phyloP scores from a whole-genome alignment of 2,797 vertebrate species.

The Eutrigla gurnardus region DNA sequence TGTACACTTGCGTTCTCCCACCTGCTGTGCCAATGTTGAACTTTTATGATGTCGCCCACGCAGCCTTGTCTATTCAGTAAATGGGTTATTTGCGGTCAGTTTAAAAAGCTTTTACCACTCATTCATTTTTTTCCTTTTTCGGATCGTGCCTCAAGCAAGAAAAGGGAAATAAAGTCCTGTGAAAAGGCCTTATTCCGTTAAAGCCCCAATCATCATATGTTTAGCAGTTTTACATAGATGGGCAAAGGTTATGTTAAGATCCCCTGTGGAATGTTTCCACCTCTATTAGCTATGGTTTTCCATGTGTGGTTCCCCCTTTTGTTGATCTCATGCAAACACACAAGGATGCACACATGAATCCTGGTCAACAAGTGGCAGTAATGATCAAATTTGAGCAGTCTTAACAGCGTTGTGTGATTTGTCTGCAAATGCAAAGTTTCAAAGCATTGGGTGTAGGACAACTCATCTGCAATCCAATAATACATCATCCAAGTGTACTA shows the following conservation, averaged over 20 bases:
- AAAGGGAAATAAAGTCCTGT: not conserved
- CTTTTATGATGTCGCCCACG: constrained; percentile 45
- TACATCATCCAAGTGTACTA: constrained; percentile 6
- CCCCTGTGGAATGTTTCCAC: not conserved
- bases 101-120: constrained; percentile 25
- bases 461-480: not conserved
- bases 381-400: not conserved
- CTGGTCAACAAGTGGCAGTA: not conserved
- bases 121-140: constrained; percentile 2
- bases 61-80: constrained; percentile 25
- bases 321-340: too few species aligned
- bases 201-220: not conserved
- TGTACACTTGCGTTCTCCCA: constrained; percentile 47
- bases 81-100: constrained; percentile 44
- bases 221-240: not conserved
- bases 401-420: not conserved
- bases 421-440: not conserved
- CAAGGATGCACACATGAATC: not conserved
- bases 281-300: not conserved
- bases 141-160: not conserved
- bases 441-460: not conserved
- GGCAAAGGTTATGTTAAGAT: not conserved
- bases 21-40: constrained; percentile 41
- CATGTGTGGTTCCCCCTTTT: not conserved
- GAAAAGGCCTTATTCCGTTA: not conserved